Evolutionary conservation across 1,140 invertebrate species (phyloP).

Genomic region (Anoplophora glabripennis): DNA sequence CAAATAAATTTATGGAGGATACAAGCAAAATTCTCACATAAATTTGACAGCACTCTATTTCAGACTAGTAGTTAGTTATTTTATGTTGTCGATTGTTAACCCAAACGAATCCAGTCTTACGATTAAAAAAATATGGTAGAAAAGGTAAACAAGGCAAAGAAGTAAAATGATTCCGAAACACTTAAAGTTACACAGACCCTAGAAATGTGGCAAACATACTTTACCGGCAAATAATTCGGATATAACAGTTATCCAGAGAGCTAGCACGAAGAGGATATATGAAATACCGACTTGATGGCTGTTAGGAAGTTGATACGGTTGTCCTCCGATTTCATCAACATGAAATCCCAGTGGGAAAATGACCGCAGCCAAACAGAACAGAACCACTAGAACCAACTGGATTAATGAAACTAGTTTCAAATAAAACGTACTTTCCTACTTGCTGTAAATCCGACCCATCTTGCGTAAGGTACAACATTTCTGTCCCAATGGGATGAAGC

Average conservation of each 20-base stretch:
- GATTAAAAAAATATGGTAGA: too few species aligned
- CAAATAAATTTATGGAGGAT: too few species aligned
- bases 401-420: background rate
- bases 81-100: too few species aligned
- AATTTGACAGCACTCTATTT: too few species aligned
- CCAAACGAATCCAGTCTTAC: too few species aligned
- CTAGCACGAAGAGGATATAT: slow-evolving; percentile 92
- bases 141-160: too few species aligned
- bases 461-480: slow-evolving; percentile 85
- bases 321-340: slow-evolving; percentile 92
- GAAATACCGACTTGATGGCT: slow-evolving; percentile 94
- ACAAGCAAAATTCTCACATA: too few species aligned
- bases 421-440: slow-evolving; percentile 59
- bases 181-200: slow-evolving; percentile 32
- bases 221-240: slow-evolving; percentile 97
- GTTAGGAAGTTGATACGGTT: slow-evolving; percentile 92
- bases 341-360: slow-evolving; percentile 96
- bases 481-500: slow-evolving; percentile 87
- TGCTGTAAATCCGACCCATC: slow-evolving; percentile 94
- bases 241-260: slow-evolving; percentile 93
- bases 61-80: too few species aligned
- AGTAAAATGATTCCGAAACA: too few species aligned
- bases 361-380: slow-evolving; percentile 91
- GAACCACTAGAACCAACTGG: slow-evolving; percentile 76
- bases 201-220: slow-evolving; percentile 94